A percentile compares a stretch with the other conserved stretches of the same genome.
Conservation (phyloP, 2,888 invertebrate species). For the Nesidiocoris tenuis region DNA sequence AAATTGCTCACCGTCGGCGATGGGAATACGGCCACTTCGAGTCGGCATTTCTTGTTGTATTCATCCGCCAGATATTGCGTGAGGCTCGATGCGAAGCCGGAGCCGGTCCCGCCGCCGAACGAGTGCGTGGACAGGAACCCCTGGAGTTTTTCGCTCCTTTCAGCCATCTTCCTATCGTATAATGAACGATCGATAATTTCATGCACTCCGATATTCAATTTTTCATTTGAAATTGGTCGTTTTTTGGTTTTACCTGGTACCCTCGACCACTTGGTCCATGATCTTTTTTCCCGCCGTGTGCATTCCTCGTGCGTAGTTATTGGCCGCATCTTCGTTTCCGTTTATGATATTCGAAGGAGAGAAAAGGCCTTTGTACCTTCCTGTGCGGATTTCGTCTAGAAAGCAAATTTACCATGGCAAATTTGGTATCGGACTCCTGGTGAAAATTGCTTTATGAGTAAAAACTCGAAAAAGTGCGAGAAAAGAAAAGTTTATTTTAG, state of each 20-base stretch:
- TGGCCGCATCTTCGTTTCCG: conserved; percentile 67
- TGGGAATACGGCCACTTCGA: conserved; percentile 55
- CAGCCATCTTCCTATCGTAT: conserved; percentile 47
- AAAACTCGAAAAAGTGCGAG: no score
- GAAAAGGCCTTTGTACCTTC: conserved; percentile 46
- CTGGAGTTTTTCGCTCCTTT: conserved; percentile 46
- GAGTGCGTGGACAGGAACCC: conserved; percentile 49
- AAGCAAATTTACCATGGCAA: no score
- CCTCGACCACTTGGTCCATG: conserved; percentile 29
- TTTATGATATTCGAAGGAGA: conserved; percentile 49
- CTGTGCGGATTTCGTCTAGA: conserved; percentile 48
- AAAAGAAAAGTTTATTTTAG: neutral
- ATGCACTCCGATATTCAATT: no score
- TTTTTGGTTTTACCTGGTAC: conserved; percentile 14
- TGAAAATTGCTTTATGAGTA: no score
- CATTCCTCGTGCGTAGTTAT: conserved; percentile 79
- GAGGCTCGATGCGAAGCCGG: conserved; percentile 48
- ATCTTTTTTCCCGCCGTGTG: conserved; percentile 65
- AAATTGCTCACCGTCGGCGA: conserved; percentile 55
- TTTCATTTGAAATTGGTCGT: neutral
- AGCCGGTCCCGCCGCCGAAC: conserved; percentile 49
- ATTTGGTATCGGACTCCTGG: no score
- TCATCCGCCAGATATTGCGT: conserved; percentile 47
- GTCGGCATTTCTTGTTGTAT: conserved; percentile 61
- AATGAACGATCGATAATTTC: neutral